Evolutionary conservation across 2,888 invertebrate species (phyloP), one percentile per base, ranked within the genome.

Genomic region (Dicyrtomina minuta): DNA sequence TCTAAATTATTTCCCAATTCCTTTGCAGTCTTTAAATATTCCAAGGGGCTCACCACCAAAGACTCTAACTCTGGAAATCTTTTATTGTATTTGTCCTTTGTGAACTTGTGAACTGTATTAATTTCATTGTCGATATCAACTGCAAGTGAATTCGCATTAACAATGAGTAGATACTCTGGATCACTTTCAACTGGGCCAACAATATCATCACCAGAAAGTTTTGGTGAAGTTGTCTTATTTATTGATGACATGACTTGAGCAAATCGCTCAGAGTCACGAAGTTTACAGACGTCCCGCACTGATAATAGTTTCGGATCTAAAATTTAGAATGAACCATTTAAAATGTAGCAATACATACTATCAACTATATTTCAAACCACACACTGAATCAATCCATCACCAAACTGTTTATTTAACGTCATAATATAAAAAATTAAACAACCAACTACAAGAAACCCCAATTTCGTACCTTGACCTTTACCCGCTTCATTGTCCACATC

Each of bases 1-100:
- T 96, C 95, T 77, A 96, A 84, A 81, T 96, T 93, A 84, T 99
- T 99, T 27, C 96, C 96, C 44, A 99, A 85, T 82, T 97, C 96
- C 81, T 91, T 91, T 0, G 96, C 96, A 3, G 96, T 93, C 80
- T 89, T 86, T 26, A 98, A 87, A 82, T 97, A 98, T 80, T 98
- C 97, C 78, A 97, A 85, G 4, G 96, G 93, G 33, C 90, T 91
- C 6, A 96, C 91, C 66, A 99, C 96, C 39, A 99, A 84, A 0
- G 97, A 96, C 80, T 99, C 98, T 61, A 99, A 83, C 82, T 99
- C 99, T 0, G 99, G 99, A 83, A 99, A 99, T 58, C 98, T 85
- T 83, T 97, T 98, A 75, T 95, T 93, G 83, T 97, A 97, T 82
- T 95, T 94, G 80, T 98, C 98, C 77, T 94, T 88, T 13, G 92